Evolutionary conservation across 2,888 invertebrate species (phyloP), one percentile per base, ranked within the genome.

Genomic region (Microplitis deprimator): DNA sequence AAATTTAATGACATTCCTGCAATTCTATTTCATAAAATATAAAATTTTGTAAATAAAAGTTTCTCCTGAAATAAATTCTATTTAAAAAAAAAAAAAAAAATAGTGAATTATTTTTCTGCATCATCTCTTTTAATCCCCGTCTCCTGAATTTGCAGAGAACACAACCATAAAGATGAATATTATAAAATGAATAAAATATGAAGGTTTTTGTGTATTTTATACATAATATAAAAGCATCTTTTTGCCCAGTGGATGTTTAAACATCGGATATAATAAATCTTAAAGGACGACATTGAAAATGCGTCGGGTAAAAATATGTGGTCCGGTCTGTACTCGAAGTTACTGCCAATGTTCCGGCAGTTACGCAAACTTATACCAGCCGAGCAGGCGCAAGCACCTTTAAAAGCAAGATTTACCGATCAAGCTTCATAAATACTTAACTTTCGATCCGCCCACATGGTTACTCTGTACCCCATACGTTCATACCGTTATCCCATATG

Each of bases 401-500:
- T 65, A 60, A 64, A 70, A 50, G 71, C 64, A 59, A 76, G 76
- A 76, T 76, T 76, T 76, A 76, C 65, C 64, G 71, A 76, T 70
- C 17, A 17, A 17, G 16, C 41, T 50, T 65, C 70, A 76, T 76
- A 76, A 76, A 76, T 76, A 76, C 41, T 71, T 71, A 76, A 71
- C 76, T 71, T 76, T 76, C 70, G 71, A 76, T 76, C 76, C 71
- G 65, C 76, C 76, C 71, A 71, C 76, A 69, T 64, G 76, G 65
- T 76, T 65, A 70, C 20, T 10, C 50, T 13, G 41, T 60, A 50
- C 41, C 10, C 50, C 50, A 50, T 50, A 50, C 50, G 50, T 70
- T 60, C 20, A 38, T 20, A 70, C 38, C 41, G 10, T 59, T 8
- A 20, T 20, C 38, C 41, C 0, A 29, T 40, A 17, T 39, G n/a